Base-by-base conservation (phyloP, 1,140 invertebrate genomes). In the Rhagoletis pomonella region DNA sequence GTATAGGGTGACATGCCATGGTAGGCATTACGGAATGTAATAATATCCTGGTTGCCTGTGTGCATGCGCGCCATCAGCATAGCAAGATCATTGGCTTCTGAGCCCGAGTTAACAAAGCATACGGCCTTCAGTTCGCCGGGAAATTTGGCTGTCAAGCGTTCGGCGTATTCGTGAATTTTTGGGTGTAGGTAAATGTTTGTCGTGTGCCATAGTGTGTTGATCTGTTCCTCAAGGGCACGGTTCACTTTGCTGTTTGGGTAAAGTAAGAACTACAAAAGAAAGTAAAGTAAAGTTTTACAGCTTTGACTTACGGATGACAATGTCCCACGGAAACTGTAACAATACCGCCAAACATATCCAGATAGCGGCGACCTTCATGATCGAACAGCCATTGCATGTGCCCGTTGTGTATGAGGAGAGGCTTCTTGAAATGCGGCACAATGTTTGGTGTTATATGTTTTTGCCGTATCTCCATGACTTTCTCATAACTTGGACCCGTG, bases 241-340 rank as follows among this genome's bases (percentile, higher is more conserved):
- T 95, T 96, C 0, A 99, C 95, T 94, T 96, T 97, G 50, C 96
- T 96, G 89, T 17, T 91, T 93, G 92, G 65, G 87, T 85, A 81
- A 67, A 19, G 67, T 77, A 14, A 17, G 2, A 7, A 29, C 29
- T 29, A 62, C 9, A 62, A 17, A 17, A 62, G 60, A 14, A 59
- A 50, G 73, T 65, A 65, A 4, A 77, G 17, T 86, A 59, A 14
- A 87, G 17, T 39, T 81, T 86, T 7, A 55, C 1, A 17, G 44
- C 12, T 69, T 1, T 14, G 17, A 95, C 96, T 96, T 95, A 99
- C 97, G 98, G 98, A 95, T 99, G 98, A 93, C 97, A 99, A 93
- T 99, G 98, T 39, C 99, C 99, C n/a, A 99, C 97, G 85, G 97
- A 98, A 47, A 99, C 97, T 0, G 99, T 99, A 3, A 98, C 98